phyloP scores from a whole-genome alignment of 2,888 invertebrate species.

The Dicycla oo region DNA sequence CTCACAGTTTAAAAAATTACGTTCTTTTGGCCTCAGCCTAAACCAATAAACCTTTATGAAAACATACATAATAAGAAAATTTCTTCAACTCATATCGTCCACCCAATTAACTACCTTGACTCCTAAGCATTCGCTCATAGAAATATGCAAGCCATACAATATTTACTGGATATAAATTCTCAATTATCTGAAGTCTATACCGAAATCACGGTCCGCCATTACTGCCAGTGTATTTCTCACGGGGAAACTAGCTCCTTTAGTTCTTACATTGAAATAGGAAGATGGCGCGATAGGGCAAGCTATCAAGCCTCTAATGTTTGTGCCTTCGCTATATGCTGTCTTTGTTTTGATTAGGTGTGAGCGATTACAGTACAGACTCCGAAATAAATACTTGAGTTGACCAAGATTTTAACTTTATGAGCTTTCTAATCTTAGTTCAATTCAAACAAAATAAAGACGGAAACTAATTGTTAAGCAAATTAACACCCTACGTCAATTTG shows the following conservation, averaged over 20 bases:
- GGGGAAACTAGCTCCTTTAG: conserved; percentile 77
- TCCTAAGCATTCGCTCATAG: conserved; percentile 60
- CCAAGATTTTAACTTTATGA: background rate
- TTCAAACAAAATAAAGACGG: background rate
- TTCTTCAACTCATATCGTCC: conserved; percentile 12
- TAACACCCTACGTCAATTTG: background rate
- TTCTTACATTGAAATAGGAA: conserved; percentile 46
- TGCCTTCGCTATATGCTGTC: too few relatives aligned
- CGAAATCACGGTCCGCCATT: conserved; percentile 75
- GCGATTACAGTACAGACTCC: background rate
- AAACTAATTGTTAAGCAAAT: background rate
- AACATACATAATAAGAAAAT: background rate
- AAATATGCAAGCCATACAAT: conserved; percentile 45
- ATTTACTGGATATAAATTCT: conserved; percentile 73
- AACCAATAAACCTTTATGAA: background rate
- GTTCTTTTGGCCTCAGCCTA: too few relatives aligned
- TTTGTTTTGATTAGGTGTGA: background rate
- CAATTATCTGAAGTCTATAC: conserved; percentile 78
- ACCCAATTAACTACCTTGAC: background rate
- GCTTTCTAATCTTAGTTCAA: background rate
- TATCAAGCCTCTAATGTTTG: background rate
- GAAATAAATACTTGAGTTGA: background rate
- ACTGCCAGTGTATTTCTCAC: conserved; percentile 80
- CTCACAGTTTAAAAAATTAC: too few relatives aligned
- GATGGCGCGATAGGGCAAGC: conserved; percentile 60